phyloP scores from a whole-genome alignment of 2,113 vertebrate genomes.

The Bufo gargarizans region DNA sequence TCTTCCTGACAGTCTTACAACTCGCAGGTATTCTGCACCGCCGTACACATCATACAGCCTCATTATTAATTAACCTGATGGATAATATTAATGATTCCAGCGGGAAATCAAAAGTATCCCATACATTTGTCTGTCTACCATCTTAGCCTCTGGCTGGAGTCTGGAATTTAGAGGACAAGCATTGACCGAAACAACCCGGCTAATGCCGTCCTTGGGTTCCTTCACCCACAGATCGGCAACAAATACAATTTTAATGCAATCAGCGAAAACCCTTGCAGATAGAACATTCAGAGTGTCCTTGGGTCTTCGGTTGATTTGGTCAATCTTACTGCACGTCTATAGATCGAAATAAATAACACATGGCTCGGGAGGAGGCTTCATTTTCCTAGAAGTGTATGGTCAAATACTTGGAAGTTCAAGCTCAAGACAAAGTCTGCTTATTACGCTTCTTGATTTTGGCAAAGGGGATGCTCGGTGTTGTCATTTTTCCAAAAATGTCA shows the following conservation, averaged over 20 bases:
- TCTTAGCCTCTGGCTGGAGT: background rate
- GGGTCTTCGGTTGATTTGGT: background rate
- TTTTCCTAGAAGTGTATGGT: too few species aligned
- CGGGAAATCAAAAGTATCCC: background rate
- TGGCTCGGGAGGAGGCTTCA: background rate
- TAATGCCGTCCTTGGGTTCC: background rate
- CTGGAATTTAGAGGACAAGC: background rate
- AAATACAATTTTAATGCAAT: background rate
- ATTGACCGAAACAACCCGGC: background rate
- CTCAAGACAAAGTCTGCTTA: too few species aligned
- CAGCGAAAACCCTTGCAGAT: background rate
- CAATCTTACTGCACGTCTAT: background rate
- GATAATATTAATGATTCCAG: background rate
- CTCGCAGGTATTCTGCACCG: background rate
- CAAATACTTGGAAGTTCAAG: too few species aligned
- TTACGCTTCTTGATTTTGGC: too few species aligned
- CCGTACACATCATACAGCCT: background rate
- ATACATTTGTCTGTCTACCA: background rate
- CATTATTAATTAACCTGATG: slow-evolving; percentile 2
- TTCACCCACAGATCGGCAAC: background rate
- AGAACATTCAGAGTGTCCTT: background rate
- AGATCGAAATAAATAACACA: background rate
- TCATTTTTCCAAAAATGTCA: too few species aligned
- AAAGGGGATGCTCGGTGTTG: too few species aligned
- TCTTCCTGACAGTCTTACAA: background rate